These are phyloP conservation scores for Caenorhabditis japonica DNA, from an alignment of 2,888 invertebrate species.

Conservation along the genomic window DNA sequence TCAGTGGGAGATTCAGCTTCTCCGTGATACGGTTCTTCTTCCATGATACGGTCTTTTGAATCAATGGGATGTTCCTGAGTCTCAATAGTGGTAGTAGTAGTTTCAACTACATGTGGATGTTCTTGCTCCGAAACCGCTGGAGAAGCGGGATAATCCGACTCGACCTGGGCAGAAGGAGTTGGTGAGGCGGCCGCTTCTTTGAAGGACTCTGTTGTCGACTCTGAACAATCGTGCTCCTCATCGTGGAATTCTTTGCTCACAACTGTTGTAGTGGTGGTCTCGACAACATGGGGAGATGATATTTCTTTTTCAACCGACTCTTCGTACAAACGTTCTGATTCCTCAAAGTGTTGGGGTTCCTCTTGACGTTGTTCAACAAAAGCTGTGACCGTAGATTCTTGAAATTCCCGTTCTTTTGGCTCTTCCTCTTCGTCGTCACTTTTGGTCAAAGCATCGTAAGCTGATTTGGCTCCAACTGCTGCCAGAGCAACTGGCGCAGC, in stretches of 20 bases:
- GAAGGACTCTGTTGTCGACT: no score
- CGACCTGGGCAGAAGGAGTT: neutral
- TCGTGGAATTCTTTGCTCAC: neutral
- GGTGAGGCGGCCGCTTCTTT: neutral
- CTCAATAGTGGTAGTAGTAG: no score
- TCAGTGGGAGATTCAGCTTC: slow-evolving; percentile 1
- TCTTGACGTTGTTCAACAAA: no score
- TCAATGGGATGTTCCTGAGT: slow-evolving; percentile 3
- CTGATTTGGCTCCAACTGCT: slow-evolving; percentile 63
- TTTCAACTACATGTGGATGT: neutral
- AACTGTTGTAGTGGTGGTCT: slow-evolving; percentile 15
- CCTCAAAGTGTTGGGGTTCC: no score
- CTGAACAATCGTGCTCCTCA: neutral
- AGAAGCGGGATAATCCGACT: neutral
- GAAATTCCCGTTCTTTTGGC: no score
- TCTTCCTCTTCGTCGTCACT: slow-evolving; percentile 39
- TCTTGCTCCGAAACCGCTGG: slow-evolving; percentile 1
- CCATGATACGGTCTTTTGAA: neutral
- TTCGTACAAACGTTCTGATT: no score
- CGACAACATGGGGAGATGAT: neutral
- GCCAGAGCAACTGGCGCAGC: slow-evolving; percentile 64
- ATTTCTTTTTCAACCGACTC: neutral
- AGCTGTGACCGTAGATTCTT: no score
- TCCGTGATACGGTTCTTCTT: slow-evolving; percentile 7
- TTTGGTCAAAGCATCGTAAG: slow-evolving; percentile 60